phyloP scores from a whole-genome alignment of 2,113 vertebrate species.

The Protomyctophum bolini region DNA sequence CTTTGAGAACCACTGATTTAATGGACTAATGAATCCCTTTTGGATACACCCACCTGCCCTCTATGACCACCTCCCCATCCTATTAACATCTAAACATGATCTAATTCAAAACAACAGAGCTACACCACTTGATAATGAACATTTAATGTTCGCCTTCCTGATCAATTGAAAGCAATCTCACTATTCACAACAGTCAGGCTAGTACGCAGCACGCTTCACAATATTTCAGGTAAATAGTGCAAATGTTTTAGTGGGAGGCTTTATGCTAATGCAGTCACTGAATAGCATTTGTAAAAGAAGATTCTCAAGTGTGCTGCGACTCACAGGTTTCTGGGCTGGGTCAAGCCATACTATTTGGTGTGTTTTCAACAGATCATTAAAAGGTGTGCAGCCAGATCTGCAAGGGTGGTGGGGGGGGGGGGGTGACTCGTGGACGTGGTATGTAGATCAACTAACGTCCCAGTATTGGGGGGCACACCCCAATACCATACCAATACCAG shows the following conservation, averaged over 20 bases:
- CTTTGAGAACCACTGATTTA: too few relatives aligned
- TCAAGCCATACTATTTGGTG: neutral
- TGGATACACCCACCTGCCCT: too few relatives aligned
- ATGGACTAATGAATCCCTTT: too few relatives aligned
- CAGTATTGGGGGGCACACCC: slow-evolving; percentile 1
- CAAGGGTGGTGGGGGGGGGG: neutral
- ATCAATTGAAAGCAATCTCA: neutral
- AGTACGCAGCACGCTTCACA: neutral
- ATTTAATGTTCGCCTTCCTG: neutral
- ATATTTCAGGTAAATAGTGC: too few relatives aligned
- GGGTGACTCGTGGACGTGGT: too few relatives aligned
- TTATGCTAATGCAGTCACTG: slow-evolving; percentile 4
- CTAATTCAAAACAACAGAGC: too few relatives aligned
- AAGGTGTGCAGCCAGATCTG: neutral
- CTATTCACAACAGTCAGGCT: neutral
- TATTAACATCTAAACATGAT: too few relatives aligned
- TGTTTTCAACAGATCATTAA: neutral
- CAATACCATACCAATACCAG: neutral
- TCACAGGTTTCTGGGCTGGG: neutral
- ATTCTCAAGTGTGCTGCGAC: neutral
- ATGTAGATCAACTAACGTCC: too few relatives aligned
- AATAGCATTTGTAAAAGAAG: slow-evolving; percentile 23
- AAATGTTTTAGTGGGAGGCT: neutral
- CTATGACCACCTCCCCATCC: too few relatives aligned
- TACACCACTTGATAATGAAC: too few relatives aligned